phyloP scores from a whole-genome alignment of 2,113 vertebrate species.

The Perca flavescens region DNA sequence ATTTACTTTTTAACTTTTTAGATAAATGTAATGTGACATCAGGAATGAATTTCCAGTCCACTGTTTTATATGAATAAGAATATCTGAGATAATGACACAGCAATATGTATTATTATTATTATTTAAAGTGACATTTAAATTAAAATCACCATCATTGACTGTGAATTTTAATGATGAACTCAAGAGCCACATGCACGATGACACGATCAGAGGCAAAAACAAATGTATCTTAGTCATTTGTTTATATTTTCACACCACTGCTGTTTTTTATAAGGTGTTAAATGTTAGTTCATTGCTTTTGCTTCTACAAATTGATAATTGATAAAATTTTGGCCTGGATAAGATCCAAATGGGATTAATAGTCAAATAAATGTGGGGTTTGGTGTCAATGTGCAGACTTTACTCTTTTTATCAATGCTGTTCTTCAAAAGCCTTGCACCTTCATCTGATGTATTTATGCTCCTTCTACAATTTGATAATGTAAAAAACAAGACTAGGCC shows the following conservation, averaged over 20 bases:
- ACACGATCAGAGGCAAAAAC: neutral
- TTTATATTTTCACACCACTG: neutral
- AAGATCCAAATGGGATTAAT: neutral
- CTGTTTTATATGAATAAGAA: neutral
- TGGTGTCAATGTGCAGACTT: neutral
- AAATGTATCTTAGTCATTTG: neutral
- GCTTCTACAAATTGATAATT: neutral
- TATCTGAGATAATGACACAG: neutral
- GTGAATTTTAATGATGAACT: neutral
- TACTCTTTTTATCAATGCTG: neutral
- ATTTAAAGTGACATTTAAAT: constrained; percentile 14
- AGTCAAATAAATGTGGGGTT: neutral
- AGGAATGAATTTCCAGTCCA: neutral
- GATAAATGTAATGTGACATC: neutral
- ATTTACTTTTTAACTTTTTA: neutral
- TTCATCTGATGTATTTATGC: neutral
- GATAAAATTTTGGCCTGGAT: neutral
- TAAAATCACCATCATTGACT: neutral
- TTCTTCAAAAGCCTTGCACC: neutral
- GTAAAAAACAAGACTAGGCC: neutral
- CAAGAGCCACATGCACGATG: neutral
- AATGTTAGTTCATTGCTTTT: neutral
- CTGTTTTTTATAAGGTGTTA: too few relatives aligned
- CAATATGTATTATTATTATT: neutral
- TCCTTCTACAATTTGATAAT: neutral